Percentiles rank a stretch among this genome's conserved stretches.
These are phyloP conservation scores for Strigamia crassipes DNA, from an alignment of 2,888 invertebrate genomes.

Conservation along the genomic window DNA sequence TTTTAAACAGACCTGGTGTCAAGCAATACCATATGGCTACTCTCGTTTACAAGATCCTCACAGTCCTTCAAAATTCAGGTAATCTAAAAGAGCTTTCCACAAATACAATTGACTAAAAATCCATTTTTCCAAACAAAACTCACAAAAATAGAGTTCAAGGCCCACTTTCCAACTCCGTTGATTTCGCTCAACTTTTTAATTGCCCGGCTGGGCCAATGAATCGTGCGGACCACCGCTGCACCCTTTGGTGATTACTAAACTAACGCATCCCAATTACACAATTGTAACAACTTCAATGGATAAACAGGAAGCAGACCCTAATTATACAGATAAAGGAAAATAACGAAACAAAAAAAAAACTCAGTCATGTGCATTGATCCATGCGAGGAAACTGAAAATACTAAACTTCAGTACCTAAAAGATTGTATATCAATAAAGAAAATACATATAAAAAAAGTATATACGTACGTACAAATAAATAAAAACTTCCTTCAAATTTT, in stretches of 20 bases:
- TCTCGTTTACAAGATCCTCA: constrained; percentile 1
- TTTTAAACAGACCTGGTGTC: constrained; percentile 10
- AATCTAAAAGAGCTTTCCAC: neutral
- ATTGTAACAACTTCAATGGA: neutral
- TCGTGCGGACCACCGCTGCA: neutral
- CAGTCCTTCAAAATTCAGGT: constrained; percentile 18
- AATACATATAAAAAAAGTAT: neutral
- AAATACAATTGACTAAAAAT: neutral
- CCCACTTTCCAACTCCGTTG: neutral
- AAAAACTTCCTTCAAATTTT: no score
- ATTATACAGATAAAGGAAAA: neutral
- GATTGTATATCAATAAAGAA: constrained; percentile 15
- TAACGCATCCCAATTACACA: neutral
- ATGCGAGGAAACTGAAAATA: neutral
- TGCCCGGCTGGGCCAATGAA: constrained; percentile 5
- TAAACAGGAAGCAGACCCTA: neutral
- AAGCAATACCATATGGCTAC: neutral
- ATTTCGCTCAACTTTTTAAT: constrained; percentile 24
- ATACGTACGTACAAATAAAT: neutral
- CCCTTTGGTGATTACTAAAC: neutral
- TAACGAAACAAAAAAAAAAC: neutral
- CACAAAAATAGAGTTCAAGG: neutral
- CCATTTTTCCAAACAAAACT: neutral
- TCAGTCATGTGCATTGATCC: neutral
- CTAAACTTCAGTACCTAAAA: neutral